A percentile compares a stretch with the other conserved stretches of the same genome.
phyloP scores from a whole-genome alignment of 2,113 vertebrate genomes.

The Oplegnathus fasciatus region DNA sequence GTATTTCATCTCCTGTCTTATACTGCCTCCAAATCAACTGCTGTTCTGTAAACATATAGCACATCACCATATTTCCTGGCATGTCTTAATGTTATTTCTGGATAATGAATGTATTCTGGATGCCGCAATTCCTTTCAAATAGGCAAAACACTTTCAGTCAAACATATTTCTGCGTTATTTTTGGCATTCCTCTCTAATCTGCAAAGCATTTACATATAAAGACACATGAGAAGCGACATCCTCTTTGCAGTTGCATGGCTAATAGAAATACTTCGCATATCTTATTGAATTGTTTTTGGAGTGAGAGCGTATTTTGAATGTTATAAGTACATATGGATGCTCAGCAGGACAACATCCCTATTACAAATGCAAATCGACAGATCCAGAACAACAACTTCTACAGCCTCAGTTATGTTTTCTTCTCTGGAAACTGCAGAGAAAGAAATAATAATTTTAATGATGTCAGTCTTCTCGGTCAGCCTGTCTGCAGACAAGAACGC shows the following conservation, averaged over 20 bases:
- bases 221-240: conserved; percentile 28
- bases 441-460: conserved; percentile 62
- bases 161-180: conserved; percentile 30
- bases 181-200: conserved; percentile 53
- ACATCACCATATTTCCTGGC: conserved; percentile 44
- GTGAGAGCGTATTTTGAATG: conserved; percentile 6
- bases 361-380: neutral
- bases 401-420: conserved; percentile 36
- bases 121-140: conserved; percentile 14
- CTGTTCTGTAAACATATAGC: conserved; percentile 40
- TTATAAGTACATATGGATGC: conserved; percentile 1
- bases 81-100: conserved; percentile 54
- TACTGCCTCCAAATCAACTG: conserved; percentile 19
- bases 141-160: neutral
- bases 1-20: conserved; percentile 36
- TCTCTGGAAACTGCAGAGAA: conserved; percentile 46
- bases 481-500: conserved; percentile 53
- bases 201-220: conserved; percentile 39
- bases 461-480: conserved; percentile 56
- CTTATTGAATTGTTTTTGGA: conserved; percentile 42
- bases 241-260: conserved; percentile 2
- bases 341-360: conserved; percentile 24
- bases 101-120: conserved; percentile 23
- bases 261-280: neutral
- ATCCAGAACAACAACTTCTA: conserved; percentile 23